Evolutionary conservation across 1,140 invertebrate species (phyloP).

Genomic region (Steinernema khuongi): DNA sequence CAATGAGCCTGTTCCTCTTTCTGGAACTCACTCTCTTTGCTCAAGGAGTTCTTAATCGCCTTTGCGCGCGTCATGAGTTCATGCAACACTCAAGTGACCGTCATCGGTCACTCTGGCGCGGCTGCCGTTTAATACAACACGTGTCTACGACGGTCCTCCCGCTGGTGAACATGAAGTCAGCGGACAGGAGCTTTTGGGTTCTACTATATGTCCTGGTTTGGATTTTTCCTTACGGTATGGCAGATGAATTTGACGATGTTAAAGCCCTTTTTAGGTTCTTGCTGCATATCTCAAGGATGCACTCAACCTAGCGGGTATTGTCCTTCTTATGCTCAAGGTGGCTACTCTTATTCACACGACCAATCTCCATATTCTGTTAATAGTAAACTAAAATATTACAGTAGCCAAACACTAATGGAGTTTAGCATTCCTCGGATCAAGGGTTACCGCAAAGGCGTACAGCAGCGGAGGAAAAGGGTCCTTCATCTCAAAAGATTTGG

Average conservation of each 20-base stretch:
- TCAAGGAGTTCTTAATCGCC: slow-evolving; percentile 9
- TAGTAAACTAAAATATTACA: background rate
- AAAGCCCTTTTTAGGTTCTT: background rate
- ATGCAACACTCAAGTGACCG: slow-evolving; percentile 13
- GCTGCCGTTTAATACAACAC: slow-evolving; percentile 1
- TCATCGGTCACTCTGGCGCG: background rate
- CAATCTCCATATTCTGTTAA: background rate
- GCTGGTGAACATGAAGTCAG: too few relatives aligned
- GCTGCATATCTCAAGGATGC: background rate
- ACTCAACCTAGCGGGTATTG: background rate
- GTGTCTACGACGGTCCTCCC: background rate
- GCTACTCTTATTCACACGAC: background rate
- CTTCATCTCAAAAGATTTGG: background rate
- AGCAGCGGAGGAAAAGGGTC: background rate
- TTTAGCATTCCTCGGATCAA: background rate
- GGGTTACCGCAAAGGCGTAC: background rate
- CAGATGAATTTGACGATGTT: too few relatives aligned
- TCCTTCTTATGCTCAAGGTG: background rate
- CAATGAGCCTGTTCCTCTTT: background rate
- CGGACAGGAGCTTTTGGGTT: too few relatives aligned
- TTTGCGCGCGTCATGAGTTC: slow-evolving; percentile 1
- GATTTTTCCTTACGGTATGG: too few relatives aligned
- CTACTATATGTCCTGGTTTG: background rate
- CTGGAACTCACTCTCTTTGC: background rate
- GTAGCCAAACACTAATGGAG: background rate